Base-by-base conservation (phyloP, 2,888 invertebrate species). In the Petrolisthes manimaculis region DNA sequence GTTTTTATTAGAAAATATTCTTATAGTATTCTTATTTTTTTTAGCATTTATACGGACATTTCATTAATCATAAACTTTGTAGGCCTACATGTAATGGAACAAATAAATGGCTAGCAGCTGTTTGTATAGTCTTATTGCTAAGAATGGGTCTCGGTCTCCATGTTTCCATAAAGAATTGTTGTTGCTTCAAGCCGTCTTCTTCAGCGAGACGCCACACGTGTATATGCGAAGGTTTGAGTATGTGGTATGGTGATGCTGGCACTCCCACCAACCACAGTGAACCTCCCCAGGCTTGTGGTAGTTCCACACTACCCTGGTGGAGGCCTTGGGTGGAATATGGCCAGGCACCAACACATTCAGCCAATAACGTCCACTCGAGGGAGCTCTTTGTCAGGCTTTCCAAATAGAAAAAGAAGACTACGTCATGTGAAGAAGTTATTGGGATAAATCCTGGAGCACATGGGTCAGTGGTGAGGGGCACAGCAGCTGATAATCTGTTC, bases 321-420 rank as follows among this genome's bases (percentile, higher is more conserved):
- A 86, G 54, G 12, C 82, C 85, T 55, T 86, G 90, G n/a, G 85
- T 88, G 74, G 87, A 86, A 51, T 90, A 89, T 4, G 89, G 88
- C 86, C 89, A 90, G 24, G 88, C 71, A 77, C 90, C 90, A 21
- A 90, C 61, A 67, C 90, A 90, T 71, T 90, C 90, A 24, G 87
- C 86, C 51, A 90, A 75, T 18, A 88, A 24, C 5, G 90, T 77
- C 90, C 90, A 90, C 67, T 90, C 89, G 0, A 86, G 71, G 9
- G 89, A 81, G 24, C 83, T 82, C 24, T 75, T 67, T 37, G 37
- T 37, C 5, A 69, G 55, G 56, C 78, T 81, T 6, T 82, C 79
- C 79, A 90, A 51, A 61, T 24, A 79, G 75, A 89, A 90, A 53
- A 83, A 89, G 71, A 90, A 90, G 6, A 90, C 86, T 37, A 78